Conservation (phyloP, 2,888 invertebrate species). For the Lypha dubia region DNA sequence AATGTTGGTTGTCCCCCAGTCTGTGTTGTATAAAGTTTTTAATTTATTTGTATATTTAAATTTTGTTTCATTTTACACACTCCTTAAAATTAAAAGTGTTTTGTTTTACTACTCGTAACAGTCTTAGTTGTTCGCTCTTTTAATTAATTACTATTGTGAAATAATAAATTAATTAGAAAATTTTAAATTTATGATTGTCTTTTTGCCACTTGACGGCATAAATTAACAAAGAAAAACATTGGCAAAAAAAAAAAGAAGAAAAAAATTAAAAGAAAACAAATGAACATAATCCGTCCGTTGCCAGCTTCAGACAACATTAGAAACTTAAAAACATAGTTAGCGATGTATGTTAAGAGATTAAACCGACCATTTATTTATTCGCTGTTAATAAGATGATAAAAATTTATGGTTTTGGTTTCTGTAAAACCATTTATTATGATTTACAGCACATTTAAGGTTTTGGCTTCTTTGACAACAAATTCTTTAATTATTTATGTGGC, state of each 20-base stretch:
- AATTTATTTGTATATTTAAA: constrained; percentile 56
- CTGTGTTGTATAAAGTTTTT: constrained; percentile 17
- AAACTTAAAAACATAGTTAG: not conserved
- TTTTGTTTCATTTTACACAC: constrained; percentile 35
- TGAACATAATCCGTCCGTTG: no score
- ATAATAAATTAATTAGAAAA: constrained; percentile 70
- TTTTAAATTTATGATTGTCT: constrained; percentile 65
- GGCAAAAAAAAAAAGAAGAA: not conserved
- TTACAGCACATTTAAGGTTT: not conserved
- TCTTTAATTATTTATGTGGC: constrained; percentile 22
- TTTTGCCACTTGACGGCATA: constrained; percentile 41
- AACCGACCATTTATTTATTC: not conserved
- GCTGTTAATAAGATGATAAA: not conserved
- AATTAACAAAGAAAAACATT: constrained; percentile 34
- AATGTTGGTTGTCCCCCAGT: not conserved
- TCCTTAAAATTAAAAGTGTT: constrained; percentile 14
- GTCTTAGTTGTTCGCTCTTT: constrained; percentile 18
- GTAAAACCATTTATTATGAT: not conserved
- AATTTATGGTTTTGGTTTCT: not conserved
- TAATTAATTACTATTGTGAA: constrained; percentile 62
- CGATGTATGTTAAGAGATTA: constrained; percentile 7
- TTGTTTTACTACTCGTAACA: constrained; percentile 32
- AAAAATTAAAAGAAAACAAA: no score
- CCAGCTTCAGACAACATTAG: not conserved
- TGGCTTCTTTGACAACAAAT: constrained; percentile 9